Base-by-base conservation (phyloP, 1,140 invertebrate species). In the Bactericera cockerelli region DNA sequence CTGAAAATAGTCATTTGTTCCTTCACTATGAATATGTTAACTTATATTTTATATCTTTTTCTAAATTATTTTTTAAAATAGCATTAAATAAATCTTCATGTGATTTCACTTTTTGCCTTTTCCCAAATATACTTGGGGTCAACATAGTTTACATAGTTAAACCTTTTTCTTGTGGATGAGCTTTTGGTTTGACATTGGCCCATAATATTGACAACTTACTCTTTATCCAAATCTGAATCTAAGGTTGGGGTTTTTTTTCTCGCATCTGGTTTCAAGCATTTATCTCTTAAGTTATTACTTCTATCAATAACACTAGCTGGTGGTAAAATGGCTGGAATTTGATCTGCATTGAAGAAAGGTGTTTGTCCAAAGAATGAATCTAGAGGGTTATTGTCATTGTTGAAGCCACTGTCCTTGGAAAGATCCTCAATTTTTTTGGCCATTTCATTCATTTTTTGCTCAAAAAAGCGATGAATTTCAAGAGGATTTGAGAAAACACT, bases 191-290 rank as follows among this genome's bases (percentile, higher is more conserved):
- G n/a, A n/a, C n/a, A n/a, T n/a, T n/a, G n/a, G n/a, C n/a, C n/a
- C n/a, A n/a, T n/a, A n/a, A n/a, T n/a, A n/a, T n/a, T n/a, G n/a
- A n/a, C 21, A 26, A 62, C 73, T 66, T 70, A 77, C 76, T 72
- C 72, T 70, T 72, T 74, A 71, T 79, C 76, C 28, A 79, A 59
- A 67, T 79, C 77, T 24, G 63, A 33, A 65, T 71, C 72, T n/a
- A n/a, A n/a, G n/a, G n/a, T n/a, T 54, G 64, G 22, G 55, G 61
- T 57, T 28, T 61, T 56, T 6, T 63, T 24, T 58, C 70, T 65
- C 64, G 68, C 69, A 56, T 69, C 68, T 0, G 66, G 65, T 63
- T 76, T 77, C 11, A 79, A 63, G 64, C 74, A 67, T 55, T 71
- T 63, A 60, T 77, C 71, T 21, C 75, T 64, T 39, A 76, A 67